These are phyloP conservation scores for Hoplias malabaricus DNA, from an alignment of 2,113 vertebrate species.

Conservation along the genomic window DNA sequence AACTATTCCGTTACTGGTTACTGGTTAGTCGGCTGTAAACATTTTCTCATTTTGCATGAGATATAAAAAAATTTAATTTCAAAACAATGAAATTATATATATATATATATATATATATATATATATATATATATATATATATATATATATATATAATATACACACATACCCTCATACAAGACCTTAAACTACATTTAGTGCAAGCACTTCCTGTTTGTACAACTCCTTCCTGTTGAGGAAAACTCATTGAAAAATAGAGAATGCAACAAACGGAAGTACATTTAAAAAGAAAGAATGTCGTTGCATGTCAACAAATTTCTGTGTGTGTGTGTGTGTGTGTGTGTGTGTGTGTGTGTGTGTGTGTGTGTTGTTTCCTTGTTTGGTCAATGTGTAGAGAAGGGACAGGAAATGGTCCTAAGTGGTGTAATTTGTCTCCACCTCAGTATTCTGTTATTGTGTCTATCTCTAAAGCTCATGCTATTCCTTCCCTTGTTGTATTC, in stretches of 20 bases:
- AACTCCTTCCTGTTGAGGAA: slow-evolving; percentile 3
- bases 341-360: neutral
- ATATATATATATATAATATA: too few species aligned
- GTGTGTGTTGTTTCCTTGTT: neutral
- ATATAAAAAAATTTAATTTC: too few species aligned
- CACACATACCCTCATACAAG: too few species aligned
- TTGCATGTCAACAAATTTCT: slow-evolving; percentile 4
- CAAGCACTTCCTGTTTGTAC: slow-evolving; percentile 26
- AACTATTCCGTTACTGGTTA: too few species aligned
- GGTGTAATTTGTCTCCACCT: neutral
- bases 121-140: too few species aligned
- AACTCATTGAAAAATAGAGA: slow-evolving; percentile 14
- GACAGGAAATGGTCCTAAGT: neutral
- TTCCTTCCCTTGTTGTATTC: neutral
- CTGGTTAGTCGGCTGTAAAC: too few species aligned
- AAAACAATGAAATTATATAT: too few species aligned
- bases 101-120: too few species aligned
- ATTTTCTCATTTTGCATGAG: too few species aligned
- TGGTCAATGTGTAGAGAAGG: neutral
- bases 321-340: neutral
- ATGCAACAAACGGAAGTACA: neutral
- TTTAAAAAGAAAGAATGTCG: slow-evolving; percentile 33
- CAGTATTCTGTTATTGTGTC: neutral
- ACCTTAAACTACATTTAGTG: neutral
- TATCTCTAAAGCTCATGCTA: neutral